phyloP scores from a whole-genome alignment of 2,113 vertebrate genomes.

The Paramisgurnus dabryanus region DNA sequence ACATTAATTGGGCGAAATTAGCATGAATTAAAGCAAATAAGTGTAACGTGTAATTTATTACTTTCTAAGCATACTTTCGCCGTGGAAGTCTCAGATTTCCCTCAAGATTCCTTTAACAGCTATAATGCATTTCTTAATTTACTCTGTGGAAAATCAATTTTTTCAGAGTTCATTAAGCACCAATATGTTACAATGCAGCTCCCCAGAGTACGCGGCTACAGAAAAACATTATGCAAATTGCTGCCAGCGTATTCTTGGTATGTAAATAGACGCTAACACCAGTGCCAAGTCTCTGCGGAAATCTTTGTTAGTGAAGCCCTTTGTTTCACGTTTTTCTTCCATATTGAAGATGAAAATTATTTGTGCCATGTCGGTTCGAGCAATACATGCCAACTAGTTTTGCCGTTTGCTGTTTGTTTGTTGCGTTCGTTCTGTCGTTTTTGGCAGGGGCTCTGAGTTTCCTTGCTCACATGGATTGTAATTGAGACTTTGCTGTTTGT shows the following conservation, averaged over 20 bases:
- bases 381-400: not conserved
- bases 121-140: constrained; percentile 99
- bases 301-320: constrained; percentile 77
- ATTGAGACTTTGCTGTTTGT: not conserved
- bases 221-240: constrained; percentile 99
- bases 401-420: not conserved
- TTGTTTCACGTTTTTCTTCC: constrained; percentile 74
- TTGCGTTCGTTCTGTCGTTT: constrained; percentile 9
- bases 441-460: constrained; percentile 7
- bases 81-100: constrained; percentile 97
- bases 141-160: constrained; percentile 99
- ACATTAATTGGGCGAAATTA: constrained; percentile 99
- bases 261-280: constrained; percentile 95
- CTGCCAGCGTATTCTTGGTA: constrained; percentile 86
- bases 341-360: constrained; percentile 57
- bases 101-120: constrained; percentile 99
- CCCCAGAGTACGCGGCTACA: constrained; percentile 91
- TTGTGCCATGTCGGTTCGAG: not conserved
- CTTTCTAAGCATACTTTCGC: constrained; percentile 98
- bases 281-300: constrained; percentile 85
- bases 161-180: constrained; percentile 99
- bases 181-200: constrained; percentile 99
- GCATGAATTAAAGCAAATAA: constrained; percentile 99
- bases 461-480: constrained; percentile 12
- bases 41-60: constrained; percentile 99